Evolutionary conservation across 2,888 invertebrate genomes (phyloP).

Genomic region (Yponomeuta malinellus): DNA sequence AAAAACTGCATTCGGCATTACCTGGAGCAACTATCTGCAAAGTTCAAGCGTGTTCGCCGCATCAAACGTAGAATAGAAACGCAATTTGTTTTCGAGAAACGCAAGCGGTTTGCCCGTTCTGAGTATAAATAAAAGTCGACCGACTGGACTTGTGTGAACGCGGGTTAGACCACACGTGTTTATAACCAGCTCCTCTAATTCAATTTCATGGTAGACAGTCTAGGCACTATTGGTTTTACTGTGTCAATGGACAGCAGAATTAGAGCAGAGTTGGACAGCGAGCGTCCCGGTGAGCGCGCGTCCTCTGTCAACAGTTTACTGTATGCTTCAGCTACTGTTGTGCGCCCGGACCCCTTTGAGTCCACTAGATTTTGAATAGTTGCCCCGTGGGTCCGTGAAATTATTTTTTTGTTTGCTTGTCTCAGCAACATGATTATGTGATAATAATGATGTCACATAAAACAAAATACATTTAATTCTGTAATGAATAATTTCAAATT

Average conservation of each 20-base stretch:
- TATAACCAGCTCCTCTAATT: background rate
- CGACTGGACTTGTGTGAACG: no score
- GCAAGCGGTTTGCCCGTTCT: no score
- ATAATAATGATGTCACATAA: background rate
- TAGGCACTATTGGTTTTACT: background rate
- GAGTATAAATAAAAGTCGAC: no score
- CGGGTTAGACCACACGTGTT: background rate
- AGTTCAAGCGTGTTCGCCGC: no score
- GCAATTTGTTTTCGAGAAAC: no score
- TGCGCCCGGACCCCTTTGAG: background rate
- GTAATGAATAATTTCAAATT: no score
- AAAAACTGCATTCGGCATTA: no score
- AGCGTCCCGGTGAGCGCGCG: background rate
- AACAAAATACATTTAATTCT: no score
- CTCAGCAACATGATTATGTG: no score
- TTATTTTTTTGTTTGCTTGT: background rate
- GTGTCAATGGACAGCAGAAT: background rate
- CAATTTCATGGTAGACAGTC: background rate
- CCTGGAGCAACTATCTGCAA: no score
- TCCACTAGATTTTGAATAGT: background rate
- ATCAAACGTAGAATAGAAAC: no score
- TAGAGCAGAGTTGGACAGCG: background rate
- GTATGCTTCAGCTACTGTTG: background rate
- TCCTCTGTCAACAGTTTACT: constrained; percentile 2
- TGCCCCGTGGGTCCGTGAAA: background rate